These are phyloP conservation scores for Thamnophis sirtalis DNA, from an alignment of 2,113 vertebrate species.

Conservation along the genomic window DNA sequence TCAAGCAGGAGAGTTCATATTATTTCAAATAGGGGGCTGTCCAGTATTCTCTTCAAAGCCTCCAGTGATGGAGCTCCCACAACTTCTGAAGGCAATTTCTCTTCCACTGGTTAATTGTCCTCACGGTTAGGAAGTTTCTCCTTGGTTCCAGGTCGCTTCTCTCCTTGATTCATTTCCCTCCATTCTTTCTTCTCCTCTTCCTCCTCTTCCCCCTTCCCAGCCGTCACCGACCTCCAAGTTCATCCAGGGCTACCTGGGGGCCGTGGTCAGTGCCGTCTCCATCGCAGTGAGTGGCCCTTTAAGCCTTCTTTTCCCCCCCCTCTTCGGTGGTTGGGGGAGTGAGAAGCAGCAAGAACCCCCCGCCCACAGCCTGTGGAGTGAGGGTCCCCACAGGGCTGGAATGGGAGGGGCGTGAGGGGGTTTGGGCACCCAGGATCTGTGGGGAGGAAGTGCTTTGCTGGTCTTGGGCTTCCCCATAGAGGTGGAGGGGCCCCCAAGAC, in stretches of 20 bases:
- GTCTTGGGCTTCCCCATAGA: neutral
- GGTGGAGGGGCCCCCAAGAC: neutral
- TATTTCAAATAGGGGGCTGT: no score
- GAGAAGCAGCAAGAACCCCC: neutral
- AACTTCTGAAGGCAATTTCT: no score
- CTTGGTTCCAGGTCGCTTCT: no score
- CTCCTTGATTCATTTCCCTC: no score
- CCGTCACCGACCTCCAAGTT: constrained; percentile 84
- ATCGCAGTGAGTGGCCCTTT: constrained; percentile 85
- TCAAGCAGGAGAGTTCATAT: no score
- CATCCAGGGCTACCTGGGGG: constrained; percentile 87
- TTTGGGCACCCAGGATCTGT: neutral
- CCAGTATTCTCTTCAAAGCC: no score
- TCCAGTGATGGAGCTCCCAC: no score
- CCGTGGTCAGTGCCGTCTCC: constrained; percentile 88
- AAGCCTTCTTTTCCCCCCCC: neutral
- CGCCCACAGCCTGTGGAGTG: neutral
- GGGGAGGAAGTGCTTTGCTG: no score
- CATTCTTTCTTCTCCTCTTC: neutral
- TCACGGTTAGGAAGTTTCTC: no score
- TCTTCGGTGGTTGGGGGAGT: neutral
- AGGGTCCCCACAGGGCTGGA: neutral
- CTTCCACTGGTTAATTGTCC: no score
- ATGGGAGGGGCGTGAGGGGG: neutral
- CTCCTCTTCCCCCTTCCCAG: constrained; percentile 61